Conservation (phyloP, 2,888 invertebrate species). For the Ischnura elegans region DNA sequence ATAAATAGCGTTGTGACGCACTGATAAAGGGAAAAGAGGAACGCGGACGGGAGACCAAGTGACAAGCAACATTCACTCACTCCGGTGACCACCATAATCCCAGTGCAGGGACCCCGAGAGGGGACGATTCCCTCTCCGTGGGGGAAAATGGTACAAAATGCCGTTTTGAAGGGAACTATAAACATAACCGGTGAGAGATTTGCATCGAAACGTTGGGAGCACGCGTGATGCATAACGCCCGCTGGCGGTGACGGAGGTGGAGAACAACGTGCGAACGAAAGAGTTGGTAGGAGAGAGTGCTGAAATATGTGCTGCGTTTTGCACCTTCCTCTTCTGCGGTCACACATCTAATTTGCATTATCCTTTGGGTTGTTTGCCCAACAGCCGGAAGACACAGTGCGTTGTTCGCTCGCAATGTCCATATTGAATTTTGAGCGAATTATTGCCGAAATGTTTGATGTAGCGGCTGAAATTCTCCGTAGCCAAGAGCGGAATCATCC, state of each 20-base stretch:
- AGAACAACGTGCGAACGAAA: background rate
- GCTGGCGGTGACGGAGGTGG: background rate
- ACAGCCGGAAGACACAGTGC: too few species aligned
- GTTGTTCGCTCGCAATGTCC: too few species aligned
- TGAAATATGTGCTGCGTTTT: background rate
- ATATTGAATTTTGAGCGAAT: too few species aligned
- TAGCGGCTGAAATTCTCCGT: too few species aligned
- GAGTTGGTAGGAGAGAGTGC: background rate
- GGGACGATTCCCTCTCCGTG: background rate
- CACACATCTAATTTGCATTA: background rate
- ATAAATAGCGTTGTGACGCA: conserved; percentile 9
- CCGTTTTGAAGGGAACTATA: conserved; percentile 13
- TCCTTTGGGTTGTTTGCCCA: background rate
- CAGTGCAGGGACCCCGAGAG: background rate
- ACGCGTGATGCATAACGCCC: background rate
- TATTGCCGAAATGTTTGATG: too few species aligned
- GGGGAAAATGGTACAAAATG: background rate
- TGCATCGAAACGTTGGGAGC: background rate
- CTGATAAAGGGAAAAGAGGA: conserved; percentile 11
- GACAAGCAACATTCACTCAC: conserved; percentile 27
- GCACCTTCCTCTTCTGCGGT: background rate
- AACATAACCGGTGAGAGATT: background rate
- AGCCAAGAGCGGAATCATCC: too few species aligned
- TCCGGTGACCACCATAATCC: background rate
- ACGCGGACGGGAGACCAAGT: background rate